Base-by-base conservation (phyloP, 2,888 invertebrate species). In the Chirona hameri region DNA sequence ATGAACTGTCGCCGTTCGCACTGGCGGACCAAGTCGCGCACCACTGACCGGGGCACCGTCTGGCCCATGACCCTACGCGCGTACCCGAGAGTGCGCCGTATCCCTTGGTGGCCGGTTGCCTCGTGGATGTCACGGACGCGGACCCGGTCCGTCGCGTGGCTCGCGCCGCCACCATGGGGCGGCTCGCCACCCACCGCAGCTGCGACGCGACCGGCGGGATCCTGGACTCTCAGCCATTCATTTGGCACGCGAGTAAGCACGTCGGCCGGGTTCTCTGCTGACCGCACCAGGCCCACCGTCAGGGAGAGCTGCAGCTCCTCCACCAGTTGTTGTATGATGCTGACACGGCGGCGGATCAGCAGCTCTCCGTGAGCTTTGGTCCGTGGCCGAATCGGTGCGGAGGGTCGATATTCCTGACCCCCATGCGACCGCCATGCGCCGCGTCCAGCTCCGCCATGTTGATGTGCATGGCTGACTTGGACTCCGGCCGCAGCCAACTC, bases 361-460 rank as follows among this genome's bases (percentile, higher is more conserved):
- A n/a, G n/a, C 57, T 57, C 21, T 14, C 57, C 57, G 21, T 57
- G 57, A 14, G 57, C 57, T 21, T 57, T 57, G 57, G 14, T 57
- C 18, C 57, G 57, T 48, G 12, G 48, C 48, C n/a, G 83, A 82
- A 82, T 82, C 83, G 21, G 31, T 82, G 55, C 48, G 21, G 29
- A 83, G 24, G n/a, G 55, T 69, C 82, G 39, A 82, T 65, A 21
- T 65, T 15, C 18, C 4, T 82, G 14, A 69, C 52, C 27, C 21
- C 83, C 82, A 80, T 0, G 69, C 82, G 14, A 83, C 27, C n/a
- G 55, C 83, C 24, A 82, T 21, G 65, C 82, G 82, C 82, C 12
- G 82, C 83, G 57, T 83, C 83, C 48, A 82, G 76, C 46, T 83
- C 81, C 7, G 82, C 80, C 82, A 83, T 80, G 31, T 83, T 82